These are phyloP conservation scores for Hyles euphorbiae DNA, from an alignment of 1,140 invertebrate species.

Conservation along the genomic window DNA sequence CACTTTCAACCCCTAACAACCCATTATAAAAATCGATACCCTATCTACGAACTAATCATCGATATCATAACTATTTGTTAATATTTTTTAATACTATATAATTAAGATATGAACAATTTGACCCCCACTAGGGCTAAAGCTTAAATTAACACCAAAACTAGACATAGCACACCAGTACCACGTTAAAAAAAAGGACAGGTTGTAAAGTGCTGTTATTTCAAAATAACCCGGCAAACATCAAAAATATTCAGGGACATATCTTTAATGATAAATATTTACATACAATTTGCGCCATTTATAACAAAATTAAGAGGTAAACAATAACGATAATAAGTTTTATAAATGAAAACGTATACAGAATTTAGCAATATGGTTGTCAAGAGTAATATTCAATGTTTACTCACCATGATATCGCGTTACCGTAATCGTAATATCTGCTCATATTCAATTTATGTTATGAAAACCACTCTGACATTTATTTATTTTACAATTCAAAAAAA, in stretches of 20 bases:
- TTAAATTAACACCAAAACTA: no score
- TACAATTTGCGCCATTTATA: background rate
- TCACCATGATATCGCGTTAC: constrained; percentile 74
- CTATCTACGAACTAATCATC: no score
- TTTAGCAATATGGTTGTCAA: constrained; percentile 64
- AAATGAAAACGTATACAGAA: constrained; percentile 55
- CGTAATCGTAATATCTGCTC: constrained; percentile 76
- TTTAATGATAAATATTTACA: background rate
- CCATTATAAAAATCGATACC: no score
- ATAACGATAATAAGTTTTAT: constrained; percentile 27
- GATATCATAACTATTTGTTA: no score
- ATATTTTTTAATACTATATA: no score
- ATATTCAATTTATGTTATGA: constrained; percentile 62
- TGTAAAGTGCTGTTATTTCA: constrained; percentile 14
- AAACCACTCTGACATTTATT: constrained; percentile 49
- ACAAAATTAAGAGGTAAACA: constrained; percentile 25
- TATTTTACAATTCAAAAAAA: constrained; percentile 38
- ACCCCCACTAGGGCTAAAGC: no score
- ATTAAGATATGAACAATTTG: no score
- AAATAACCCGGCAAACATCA: constrained; percentile 13
- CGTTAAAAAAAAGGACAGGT: constrained; percentile 12
- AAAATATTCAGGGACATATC: background rate
- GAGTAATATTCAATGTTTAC: constrained; percentile 39
- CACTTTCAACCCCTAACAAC: no score
- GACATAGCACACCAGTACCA: constrained; percentile 2